Base-by-base conservation (phyloP, 2,113 vertebrate genomes). In the Odontesthes bonariensis region DNA sequence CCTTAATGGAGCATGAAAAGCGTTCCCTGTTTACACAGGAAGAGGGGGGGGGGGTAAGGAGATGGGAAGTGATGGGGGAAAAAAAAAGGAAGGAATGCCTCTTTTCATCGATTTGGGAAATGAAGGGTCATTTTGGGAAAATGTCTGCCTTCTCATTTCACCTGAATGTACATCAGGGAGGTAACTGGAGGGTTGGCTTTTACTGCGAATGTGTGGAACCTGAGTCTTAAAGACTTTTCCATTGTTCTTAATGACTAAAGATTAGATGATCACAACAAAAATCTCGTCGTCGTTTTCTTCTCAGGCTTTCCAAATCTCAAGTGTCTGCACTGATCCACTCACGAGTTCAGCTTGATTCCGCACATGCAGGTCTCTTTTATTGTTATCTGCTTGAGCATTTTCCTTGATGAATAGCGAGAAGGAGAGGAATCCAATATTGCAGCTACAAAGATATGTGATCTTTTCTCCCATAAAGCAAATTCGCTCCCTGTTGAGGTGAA, bases 1-100 rank as follows among this genome's bases (percentile, higher is more conserved):
- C 51, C 40, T 74, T 88, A 93, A 92, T 84, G 86, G 84, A 75
- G 90, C 91, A 79, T 88, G 84, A 76, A 82, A 85, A 86, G 62
- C 81, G 85, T 83, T 84, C 78, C 78, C 83, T 87, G 85, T 89
- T 81, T 88, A 81, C 77, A 70, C 56, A 67, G 66, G 57, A 60
- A 23, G 70, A n/a, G 27, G 16, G 32, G 71, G 57, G 51, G 47
- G 52, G 2, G 33, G 22, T 63, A 55, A 44, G 35, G 51, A 44
- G 59, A 52, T 49, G 23, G 44, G 42, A 51, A 31, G 55, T 55
- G 79, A 82, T 69, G 6, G 5, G 5, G 5, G 5, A 68, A 74
- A 75, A 69, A 27, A 70, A 54, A 27, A 70, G 58, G 59, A 80
- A 60, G 31, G 10, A 16, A 19, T 5, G 42, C 42, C 20, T 73